Evolutionary conservation across 2,888 invertebrate genomes (phyloP), one percentile per base, ranked within the genome.

Genomic region (Dolichopus griseipennis): DNA sequence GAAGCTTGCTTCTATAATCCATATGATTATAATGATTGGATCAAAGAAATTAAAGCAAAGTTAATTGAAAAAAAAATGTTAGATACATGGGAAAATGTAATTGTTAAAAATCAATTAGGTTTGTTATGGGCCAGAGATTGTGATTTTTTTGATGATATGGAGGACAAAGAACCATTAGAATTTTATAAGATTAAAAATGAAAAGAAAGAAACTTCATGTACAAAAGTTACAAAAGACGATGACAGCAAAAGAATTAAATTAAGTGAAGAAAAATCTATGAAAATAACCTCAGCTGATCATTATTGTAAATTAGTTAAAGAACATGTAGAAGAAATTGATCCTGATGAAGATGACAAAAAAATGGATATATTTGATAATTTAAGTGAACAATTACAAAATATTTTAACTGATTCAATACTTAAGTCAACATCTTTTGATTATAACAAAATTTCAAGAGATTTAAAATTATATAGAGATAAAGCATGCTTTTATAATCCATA

Each of bases 261-360:
- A 12, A 18, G 12, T 18, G n/a, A n/a, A 18, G 52, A 12, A 12
- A 18, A 52, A 18, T 2, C 6, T 12, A 2, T 12, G 2, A 52
- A 12, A n/a, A 15, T 85, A 2, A 84, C 84, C 41, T 89, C 90
- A 0, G 82, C 85, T 6, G 83, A 83, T 67, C 89, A 90, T 76
- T 90, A 86, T 73, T 78, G 78, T 70, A 74, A 75, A 22, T 80
- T 89, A 68, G 77, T 81, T 66, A 75, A 76, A n/a, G 76, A 78
- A 73, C 84, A 82, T 15, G 73, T 79, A 12, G 73, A 74, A 2
- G 75, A 73, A 20, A 75, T 78, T 0, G 72, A 75, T 62, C 74
- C 75, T 8, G 75, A 78, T 69, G 72, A 73, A 3, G 73, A 75
- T 37, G 15, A 18, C 6, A 66, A 67, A 63, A 67, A 70, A 9